Evolutionary conservation across 2,888 invertebrate species (phyloP).

Genomic region (Drosophila melanosoma): DNA sequence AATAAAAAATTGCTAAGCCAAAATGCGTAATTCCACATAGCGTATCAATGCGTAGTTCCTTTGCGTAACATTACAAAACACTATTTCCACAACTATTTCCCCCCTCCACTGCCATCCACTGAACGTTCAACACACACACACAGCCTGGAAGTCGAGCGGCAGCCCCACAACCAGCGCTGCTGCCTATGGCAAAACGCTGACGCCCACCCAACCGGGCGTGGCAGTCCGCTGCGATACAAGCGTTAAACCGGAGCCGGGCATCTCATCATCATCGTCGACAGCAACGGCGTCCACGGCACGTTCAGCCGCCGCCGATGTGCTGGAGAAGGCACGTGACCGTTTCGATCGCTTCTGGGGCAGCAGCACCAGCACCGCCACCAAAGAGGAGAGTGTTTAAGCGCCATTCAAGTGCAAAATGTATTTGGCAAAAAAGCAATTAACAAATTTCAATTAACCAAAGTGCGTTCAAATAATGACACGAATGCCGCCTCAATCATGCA

Average conservation of each 20-base stretch:
- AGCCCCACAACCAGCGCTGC: slow-evolving; percentile 72
- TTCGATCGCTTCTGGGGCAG: slow-evolving; percentile 94
- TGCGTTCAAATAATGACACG: slow-evolving; percentile 36
- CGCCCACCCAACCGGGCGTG: slow-evolving; percentile 70
- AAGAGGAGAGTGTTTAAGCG: slow-evolving; percentile 86
- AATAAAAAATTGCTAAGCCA: slow-evolving; percentile 36
- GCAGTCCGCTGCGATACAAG: slow-evolving; percentile 63
- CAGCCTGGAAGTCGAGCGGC: slow-evolving; percentile 80
- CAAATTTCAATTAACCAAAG: slow-evolving; percentile 36
- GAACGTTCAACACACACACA: slow-evolving; percentile 45
- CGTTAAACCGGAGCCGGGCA: slow-evolving; percentile 45
- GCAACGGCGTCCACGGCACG: slow-evolving; percentile 80
- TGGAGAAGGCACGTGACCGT: slow-evolving; percentile 92
- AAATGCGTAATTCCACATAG: slow-evolving; percentile 60
- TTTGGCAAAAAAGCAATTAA: slow-evolving; percentile 41
- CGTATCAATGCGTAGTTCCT: slow-evolving; percentile 67
- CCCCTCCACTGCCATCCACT: slow-evolving; percentile 72
- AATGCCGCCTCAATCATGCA: slow-evolving; percentile 43
- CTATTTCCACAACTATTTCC: slow-evolving; percentile 81
- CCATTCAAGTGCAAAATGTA: slow-evolving; percentile 60
- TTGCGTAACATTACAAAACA: slow-evolving; percentile 79
- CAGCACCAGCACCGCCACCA: slow-evolving; percentile 86
- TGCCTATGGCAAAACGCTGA: slow-evolving; percentile 70
- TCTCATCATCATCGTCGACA: slow-evolving; percentile 70
- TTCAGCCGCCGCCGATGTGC: slow-evolving; percentile 88